These are phyloP conservation scores for Drosophila ercepeae DNA, from an alignment of 1,140 invertebrate species.

Conservation along the genomic window DNA sequence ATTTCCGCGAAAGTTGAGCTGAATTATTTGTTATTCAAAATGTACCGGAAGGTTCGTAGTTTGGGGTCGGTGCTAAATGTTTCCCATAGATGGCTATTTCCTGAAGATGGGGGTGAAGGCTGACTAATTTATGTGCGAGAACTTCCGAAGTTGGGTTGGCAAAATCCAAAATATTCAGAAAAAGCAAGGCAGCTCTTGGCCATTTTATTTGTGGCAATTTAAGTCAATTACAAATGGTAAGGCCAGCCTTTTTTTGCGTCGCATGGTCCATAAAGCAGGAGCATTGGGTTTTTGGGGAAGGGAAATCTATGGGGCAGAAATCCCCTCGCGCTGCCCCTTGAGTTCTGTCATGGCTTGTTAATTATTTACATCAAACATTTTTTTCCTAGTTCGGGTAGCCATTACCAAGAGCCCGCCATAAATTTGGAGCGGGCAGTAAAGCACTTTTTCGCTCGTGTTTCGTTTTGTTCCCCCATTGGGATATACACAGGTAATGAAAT, in stretches of 20 bases:
- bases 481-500: constrained; percentile 59
- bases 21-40: constrained; percentile 35
- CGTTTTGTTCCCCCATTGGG: constrained; percentile 29
- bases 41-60: background rate
- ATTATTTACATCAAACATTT: constrained; percentile 71
- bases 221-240: constrained; percentile 59
- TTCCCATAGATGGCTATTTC: background rate
- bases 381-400: constrained; percentile 15
- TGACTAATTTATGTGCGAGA: constrained; percentile 52
- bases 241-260: constrained; percentile 29
- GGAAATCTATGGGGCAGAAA: constrained; percentile 14
- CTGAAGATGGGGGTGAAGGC: constrained; percentile 3
- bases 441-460: constrained; percentile 32
- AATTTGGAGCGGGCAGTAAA: constrained; percentile 26
- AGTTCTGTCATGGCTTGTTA: constrained; percentile 37
- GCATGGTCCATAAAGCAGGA: constrained; percentile 41
- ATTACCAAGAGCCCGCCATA: constrained; percentile 18
- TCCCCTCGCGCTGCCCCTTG: constrained; percentile 6
- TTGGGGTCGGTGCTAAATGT: background rate
- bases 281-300: constrained; percentile 8
- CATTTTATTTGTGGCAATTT: constrained; percentile 60
- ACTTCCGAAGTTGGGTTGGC: constrained; percentile 29
- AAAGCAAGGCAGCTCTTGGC: constrained; percentile 8
- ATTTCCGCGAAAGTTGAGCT: background rate
- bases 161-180: constrained; percentile 12